Conservation (phyloP, 1,140 invertebrate species). For the Drosophila nebulosa region DNA sequence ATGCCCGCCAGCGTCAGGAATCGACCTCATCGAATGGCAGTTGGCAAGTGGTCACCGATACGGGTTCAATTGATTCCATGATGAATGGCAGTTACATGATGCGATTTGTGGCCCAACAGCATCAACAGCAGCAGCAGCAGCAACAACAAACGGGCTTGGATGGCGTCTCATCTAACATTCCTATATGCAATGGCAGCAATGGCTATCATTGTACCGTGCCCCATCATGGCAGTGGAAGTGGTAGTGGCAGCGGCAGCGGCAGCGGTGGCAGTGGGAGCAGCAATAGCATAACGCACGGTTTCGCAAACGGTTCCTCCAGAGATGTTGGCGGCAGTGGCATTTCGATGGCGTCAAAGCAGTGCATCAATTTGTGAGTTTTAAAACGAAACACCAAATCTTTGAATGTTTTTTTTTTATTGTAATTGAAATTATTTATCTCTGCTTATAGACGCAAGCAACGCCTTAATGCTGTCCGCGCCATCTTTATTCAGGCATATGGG, state of each 20-base stretch:
- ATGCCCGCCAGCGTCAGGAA: constrained; percentile 83
- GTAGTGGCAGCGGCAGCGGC: constrained; percentile 82
- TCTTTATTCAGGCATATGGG: constrained; percentile 79
- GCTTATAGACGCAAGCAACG: constrained; percentile 82
- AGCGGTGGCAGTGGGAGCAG: constrained; percentile 81
- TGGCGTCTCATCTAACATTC: constrained; percentile 69
- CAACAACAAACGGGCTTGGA: constrained; percentile 35
- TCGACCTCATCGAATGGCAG: constrained; percentile 82
- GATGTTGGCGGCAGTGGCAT: constrained; percentile 34
- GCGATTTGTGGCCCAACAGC: constrained; percentile 76
- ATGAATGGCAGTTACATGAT: constrained; percentile 82
- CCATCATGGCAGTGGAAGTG: constrained; percentile 80
- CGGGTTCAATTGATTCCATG: constrained; percentile 83
- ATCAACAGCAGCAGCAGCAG: constrained; percentile 21
- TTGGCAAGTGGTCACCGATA: constrained; percentile 87
- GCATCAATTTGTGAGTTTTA: constrained; percentile 56
- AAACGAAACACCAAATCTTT: too few species aligned
- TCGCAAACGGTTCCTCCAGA: constrained; percentile 79
- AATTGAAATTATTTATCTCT: not conserved
- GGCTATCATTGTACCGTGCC: constrained; percentile 81
- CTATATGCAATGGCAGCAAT: constrained; percentile 75
- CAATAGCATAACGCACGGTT: constrained; percentile 82
- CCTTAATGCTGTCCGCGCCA: constrained; percentile 81
- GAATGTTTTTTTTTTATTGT: not conserved
- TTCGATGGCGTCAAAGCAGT: constrained; percentile 47